phyloP scores from a whole-genome alignment of 2,888 invertebrate genomes.

The Eugnorisma glareosa region DNA sequence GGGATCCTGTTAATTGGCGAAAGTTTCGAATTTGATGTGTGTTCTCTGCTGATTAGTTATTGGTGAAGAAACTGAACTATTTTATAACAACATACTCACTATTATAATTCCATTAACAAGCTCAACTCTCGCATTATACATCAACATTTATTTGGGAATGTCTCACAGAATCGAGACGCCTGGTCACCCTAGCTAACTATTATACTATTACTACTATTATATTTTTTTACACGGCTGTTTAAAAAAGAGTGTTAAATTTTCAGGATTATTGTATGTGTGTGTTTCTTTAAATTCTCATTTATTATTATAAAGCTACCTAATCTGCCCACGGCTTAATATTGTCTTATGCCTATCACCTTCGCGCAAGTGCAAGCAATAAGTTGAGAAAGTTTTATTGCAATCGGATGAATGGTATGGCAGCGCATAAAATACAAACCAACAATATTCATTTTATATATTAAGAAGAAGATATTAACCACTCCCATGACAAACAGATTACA shows the following conservation, averaged over 20 bases:
- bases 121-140: neutral
- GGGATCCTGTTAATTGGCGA: too few species aligned
- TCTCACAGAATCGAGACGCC: neutral
- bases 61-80: neutral
- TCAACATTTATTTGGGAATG: neutral
- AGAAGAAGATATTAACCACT: neutral
- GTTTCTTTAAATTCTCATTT: neutral
- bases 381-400: too few species aligned
- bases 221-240: neutral
- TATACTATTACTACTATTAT: too few species aligned
- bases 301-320: too few species aligned
- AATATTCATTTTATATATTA: too few species aligned
- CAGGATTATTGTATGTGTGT: neutral
- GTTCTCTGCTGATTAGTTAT: neutral
- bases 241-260: neutral
- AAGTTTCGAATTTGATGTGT: neutral
- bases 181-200: slow-evolving; percentile 2
- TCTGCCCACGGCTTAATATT: too few species aligned
- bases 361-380: neutral
- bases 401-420: too few species aligned
- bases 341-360: neutral
- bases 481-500: neutral
- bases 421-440: neutral
- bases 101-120: neutral
- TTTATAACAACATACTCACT: neutral